Evolutionary conservation across 2,888 invertebrate genomes (phyloP).

Genomic region (Mythimna albipuncta): DNA sequence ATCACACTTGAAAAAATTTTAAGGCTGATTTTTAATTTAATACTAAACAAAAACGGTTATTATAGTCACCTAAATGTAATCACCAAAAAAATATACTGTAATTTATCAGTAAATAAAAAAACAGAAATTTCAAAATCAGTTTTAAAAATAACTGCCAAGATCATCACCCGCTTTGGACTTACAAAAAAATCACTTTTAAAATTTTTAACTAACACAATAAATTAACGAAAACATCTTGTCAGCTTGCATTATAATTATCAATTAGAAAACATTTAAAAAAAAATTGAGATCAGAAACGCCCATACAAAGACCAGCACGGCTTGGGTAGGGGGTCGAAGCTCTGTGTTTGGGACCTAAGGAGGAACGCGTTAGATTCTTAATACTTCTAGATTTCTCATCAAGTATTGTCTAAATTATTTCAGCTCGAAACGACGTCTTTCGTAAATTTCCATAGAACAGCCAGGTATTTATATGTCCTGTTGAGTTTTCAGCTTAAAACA

Average conservation of each 20-base stretch:
- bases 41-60: constrained; percentile 15
- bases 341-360: constrained; percentile 52
- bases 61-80: constrained; percentile 2
- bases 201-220: constrained; percentile 74
- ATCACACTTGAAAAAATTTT: constrained; percentile 39
- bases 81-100: constrained; percentile 10
- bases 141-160: constrained; percentile 32
- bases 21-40: constrained; percentile 22
- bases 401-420: constrained; percentile 57
- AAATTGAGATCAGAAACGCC: constrained; percentile 86
- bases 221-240: constrained; percentile 71
- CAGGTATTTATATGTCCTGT: constrained; percentile 5
- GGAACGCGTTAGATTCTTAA: constrained; percentile 46
- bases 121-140: constrained; percentile 20
- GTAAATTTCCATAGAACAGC: constrained; percentile 18
- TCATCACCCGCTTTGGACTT: constrained; percentile 57
- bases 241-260: constrained; percentile 60
- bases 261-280: constrained; percentile 71
- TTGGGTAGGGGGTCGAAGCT: constrained; percentile 57
- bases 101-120: constrained; percentile 21
- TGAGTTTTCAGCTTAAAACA: constrained; percentile 19
- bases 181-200: constrained; percentile 65
- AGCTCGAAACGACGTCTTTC: constrained; percentile 16
- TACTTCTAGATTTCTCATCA: constrained; percentile 24
- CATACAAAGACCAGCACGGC: constrained; percentile 82